phyloP scores from a whole-genome alignment of 2,888 invertebrate genomes.

The Melanophora roralis region DNA sequence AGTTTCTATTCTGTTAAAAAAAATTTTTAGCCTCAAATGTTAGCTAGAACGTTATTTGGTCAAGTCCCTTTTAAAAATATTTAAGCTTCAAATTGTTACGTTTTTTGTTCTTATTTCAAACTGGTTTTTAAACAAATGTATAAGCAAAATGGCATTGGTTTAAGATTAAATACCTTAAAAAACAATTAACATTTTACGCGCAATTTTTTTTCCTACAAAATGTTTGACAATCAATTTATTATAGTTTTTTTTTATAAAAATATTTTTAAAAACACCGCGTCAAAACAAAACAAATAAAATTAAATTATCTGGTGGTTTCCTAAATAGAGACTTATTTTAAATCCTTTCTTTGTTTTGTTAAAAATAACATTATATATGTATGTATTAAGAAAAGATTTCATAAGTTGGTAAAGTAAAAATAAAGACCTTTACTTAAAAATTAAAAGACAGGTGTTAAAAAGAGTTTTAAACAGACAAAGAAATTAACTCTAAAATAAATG shows the following conservation, averaged over 20 bases:
- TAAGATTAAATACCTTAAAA: background rate
- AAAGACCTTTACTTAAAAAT: slow-evolving; percentile 15
- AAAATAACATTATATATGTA: slow-evolving; percentile 9
- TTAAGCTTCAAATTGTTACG: slow-evolving; percentile 29
- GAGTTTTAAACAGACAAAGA: slow-evolving; percentile 45
- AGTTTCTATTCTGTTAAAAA: slow-evolving; percentile 4
- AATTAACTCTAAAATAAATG: slow-evolving; percentile 18
- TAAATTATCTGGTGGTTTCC: too few species aligned
- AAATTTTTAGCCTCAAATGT: slow-evolving; percentile 9
- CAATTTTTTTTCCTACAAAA: background rate
- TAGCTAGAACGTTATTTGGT: slow-evolving; percentile 42
- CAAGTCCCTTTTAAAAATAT: slow-evolving; percentile 1
- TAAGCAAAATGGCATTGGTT: background rate
- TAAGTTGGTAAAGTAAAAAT: slow-evolving; percentile 38
- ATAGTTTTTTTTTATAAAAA: slow-evolving; percentile 20
- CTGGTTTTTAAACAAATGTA: slow-evolving; percentile 40
- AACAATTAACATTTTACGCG: background rate
- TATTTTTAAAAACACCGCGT: background rate
- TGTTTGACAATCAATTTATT: background rate
- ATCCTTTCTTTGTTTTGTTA: slow-evolving; percentile 38
- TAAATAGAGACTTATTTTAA: background rate
- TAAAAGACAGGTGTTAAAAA: background rate
- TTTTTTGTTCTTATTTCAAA: background rate
- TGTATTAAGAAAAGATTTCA: slow-evolving; percentile 35
- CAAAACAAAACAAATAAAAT: too few species aligned